Percentiles rank a stretch among this genome's conserved stretches.
These are phyloP conservation scores for Nasonovia ribisnigri DNA, from an alignment of 2,888 invertebrate genomes.

Conservation along the genomic window DNA sequence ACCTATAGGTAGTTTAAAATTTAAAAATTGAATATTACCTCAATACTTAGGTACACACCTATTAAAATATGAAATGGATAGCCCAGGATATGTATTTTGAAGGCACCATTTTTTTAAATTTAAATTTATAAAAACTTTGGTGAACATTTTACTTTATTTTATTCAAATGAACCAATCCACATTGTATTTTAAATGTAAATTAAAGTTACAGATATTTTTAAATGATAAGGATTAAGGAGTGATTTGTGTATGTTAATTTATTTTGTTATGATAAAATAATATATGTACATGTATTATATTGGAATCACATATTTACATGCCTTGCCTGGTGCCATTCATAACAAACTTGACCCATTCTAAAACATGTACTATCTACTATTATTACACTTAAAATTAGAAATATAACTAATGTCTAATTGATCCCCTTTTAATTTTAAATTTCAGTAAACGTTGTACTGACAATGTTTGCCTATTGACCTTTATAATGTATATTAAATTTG, in stretches of 20 bases:
- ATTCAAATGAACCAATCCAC: neutral
- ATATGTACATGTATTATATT: slow-evolving; percentile 25
- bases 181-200: neutral
- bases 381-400: neutral
- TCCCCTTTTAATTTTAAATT: neutral
- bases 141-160: slow-evolving; percentile 15
- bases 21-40: neutral
- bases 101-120: neutral
- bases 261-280: slow-evolving; percentile 21
- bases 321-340: neutral
- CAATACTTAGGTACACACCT: neutral
- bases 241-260: slow-evolving; percentile 31
- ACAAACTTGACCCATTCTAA: neutral
- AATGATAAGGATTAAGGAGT: neutral
- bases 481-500: neutral
- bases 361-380: neutral
- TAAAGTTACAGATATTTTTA: neutral
- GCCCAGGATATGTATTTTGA: neutral
- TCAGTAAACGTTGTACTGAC: neutral
- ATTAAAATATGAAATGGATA: neutral
- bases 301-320: neutral
- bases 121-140: neutral
- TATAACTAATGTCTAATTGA: neutral
- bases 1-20: neutral
- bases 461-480: neutral